Percentiles rank a stretch among this genome's conserved stretches.
phyloP scores from a whole-genome alignment of 1,140 invertebrate species.

The Coelopa frigida region DNA sequence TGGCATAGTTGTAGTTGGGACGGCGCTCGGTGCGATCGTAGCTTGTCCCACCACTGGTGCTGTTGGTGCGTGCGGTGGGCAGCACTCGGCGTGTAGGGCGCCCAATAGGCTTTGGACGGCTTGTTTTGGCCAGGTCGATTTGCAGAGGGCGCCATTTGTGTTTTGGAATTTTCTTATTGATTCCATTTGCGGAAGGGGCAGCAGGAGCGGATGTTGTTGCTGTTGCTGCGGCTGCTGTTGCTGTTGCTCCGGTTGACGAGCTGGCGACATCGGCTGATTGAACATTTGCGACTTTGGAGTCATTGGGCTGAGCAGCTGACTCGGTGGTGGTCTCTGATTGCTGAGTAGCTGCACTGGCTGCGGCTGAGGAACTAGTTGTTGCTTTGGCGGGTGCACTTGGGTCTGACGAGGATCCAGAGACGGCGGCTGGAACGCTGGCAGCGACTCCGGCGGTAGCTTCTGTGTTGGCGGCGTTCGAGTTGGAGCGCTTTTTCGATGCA shows the following conservation, averaged over 20 bases:
- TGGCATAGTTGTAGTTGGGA: conserved; percentile 6
- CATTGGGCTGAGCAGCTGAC: conserved; percentile 2
- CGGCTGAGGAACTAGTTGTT: neutral
- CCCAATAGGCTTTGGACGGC: conserved; percentile 39
- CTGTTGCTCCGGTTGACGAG: conserved; percentile 2
- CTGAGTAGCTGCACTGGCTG: neutral
- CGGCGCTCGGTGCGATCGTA: no score
- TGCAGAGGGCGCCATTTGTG: conserved; percentile 72
- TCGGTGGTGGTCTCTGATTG: neutral
- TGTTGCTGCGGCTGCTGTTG: conserved; percentile 17
- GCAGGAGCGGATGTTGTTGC: conserved; percentile 26
- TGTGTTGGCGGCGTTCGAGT: conserved; percentile 2
- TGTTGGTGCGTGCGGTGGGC: conserved; percentile 7
- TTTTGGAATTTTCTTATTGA: conserved; percentile 52
- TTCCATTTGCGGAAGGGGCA: conserved; percentile 18
- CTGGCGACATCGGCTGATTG: neutral
- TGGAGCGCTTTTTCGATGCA: conserved; percentile 27
- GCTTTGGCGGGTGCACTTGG: neutral
- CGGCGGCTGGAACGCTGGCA: neutral
- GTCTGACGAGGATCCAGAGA: neutral
- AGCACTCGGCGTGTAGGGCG: conserved; percentile 24
- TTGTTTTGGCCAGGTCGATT: conserved; percentile 56
- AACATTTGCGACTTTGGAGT: conserved; percentile 1
- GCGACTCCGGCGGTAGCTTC: neutral
- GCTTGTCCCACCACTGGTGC: conserved; percentile 2